phyloP scores from a whole-genome alignment of 2,888 invertebrate species.

The Eupithecia dodoneata region DNA sequence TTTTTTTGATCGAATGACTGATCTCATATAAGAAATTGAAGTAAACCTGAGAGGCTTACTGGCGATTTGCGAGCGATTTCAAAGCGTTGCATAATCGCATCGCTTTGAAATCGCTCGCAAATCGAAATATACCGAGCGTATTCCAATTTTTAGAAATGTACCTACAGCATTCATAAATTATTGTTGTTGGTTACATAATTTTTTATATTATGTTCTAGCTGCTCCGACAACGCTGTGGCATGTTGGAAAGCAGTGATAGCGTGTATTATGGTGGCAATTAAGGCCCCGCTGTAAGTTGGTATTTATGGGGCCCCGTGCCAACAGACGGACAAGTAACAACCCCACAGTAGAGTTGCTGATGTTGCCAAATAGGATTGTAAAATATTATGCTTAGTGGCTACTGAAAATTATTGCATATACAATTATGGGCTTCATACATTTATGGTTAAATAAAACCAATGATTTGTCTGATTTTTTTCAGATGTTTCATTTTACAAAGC shows the following conservation, averaged over 20 bases:
- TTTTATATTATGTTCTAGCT: background rate
- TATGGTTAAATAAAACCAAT: background rate
- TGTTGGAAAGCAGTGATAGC: slow-evolving; percentile 40
- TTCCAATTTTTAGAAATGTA: background rate
- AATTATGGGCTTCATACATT: background rate
- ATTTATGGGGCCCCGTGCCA: slow-evolving; percentile 24
- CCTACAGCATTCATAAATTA: background rate
- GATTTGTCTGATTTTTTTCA: background rate
- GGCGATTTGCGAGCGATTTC: too few species aligned
- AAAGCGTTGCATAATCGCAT: too few species aligned
- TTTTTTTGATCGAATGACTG: too few species aligned
- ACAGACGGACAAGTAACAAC: slow-evolving; percentile 16
- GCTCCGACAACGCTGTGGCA: slow-evolving; percentile 14
- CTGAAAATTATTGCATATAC: background rate
- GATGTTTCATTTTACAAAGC: background rate
- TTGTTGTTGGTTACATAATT: background rate
- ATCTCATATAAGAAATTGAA: too few species aligned
- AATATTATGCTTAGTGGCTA: background rate
- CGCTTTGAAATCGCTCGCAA: too few species aligned
- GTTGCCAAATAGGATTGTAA: slow-evolving; percentile 4
- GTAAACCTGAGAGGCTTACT: too few species aligned
- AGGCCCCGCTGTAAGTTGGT: slow-evolving; percentile 28
- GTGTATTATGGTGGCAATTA: slow-evolving; percentile 44
- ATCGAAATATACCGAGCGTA: background rate
- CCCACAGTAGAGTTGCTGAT: slow-evolving; percentile 1